Evolutionary conservation across 1,140 invertebrate species (phyloP).

Genomic region (Drosophila sucinea): DNA sequence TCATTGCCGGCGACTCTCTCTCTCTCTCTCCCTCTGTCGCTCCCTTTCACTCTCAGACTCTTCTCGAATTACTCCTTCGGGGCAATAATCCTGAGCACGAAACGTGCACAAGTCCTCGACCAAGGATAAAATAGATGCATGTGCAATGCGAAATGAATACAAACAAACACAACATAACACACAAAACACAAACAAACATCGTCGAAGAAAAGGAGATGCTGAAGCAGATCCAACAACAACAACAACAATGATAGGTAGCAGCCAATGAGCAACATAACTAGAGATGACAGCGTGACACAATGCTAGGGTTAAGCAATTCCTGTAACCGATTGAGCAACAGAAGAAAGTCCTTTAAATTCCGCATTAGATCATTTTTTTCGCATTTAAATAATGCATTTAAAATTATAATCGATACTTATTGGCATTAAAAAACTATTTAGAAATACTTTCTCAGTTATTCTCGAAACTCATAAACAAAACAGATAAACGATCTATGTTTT

Average conservation of each 20-base stretch:
- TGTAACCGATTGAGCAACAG: too few species aligned
- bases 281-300: not conserved
- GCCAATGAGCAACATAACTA: constrained; percentile 5
- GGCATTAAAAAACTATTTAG: too few species aligned
- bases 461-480: too few species aligned
- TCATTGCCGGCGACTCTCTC: constrained; percentile 37
- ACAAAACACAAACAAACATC: constrained; percentile 14
- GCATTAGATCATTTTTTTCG: too few species aligned
- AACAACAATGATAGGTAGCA: not conserved
- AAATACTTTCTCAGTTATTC: too few species aligned
- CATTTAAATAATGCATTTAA: too few species aligned
- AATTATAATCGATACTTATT: too few species aligned
- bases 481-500: too few species aligned
- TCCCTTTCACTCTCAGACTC: constrained; percentile 27
- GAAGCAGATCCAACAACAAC: not conserved
- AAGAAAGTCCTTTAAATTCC: too few species aligned
- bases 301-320: not conserved
- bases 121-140: constrained; percentile 43
- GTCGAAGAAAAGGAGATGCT: not conserved
- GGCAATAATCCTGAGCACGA: constrained; percentile 51
- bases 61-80: constrained; percentile 49
- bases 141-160: constrained; percentile 53
- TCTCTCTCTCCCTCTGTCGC: too few species aligned
- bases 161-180: constrained; percentile 29
- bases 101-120: constrained; percentile 46